A percentile compares a stretch with the other conserved stretches of the same genome.
phyloP scores from a whole-genome alignment of 2,113 vertebrate genomes.

The Actenoides hombroni region DNA sequence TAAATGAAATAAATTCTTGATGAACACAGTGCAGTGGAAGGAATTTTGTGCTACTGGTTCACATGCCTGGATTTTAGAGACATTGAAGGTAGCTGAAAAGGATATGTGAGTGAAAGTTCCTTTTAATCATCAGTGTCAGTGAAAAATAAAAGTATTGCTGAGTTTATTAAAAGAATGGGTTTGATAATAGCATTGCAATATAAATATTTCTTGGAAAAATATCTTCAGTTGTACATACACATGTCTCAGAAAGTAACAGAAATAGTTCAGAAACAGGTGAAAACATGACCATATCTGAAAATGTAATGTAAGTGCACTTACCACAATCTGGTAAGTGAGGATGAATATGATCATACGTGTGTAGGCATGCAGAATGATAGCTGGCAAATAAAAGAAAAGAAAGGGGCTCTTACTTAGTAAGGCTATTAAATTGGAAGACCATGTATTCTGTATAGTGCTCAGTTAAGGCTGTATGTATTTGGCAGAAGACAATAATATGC shows the following conservation, averaged over 20 bases:
- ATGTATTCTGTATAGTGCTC: fast-evolving
- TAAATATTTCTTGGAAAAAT: not conserved
- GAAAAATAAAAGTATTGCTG: not conserved
- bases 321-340: not conserved
- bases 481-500: not conserved
- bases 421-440: not conserved
- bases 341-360: not conserved
- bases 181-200: not conserved
- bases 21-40: not conserved
- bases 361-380: not conserved
- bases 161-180: not conserved
- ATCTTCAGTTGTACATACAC: not conserved
- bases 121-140: not conserved
- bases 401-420: not conserved
- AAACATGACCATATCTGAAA: not conserved
- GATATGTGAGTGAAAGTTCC: not conserved
- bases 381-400: not conserved
- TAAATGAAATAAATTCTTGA: not conserved
- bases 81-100: not conserved
- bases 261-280: not conserved
- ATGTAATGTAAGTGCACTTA: not conserved
- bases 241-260: not conserved
- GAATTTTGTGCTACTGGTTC: not conserved
- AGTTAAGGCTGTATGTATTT: not conserved
- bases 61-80: not conserved